Base-by-base conservation (phyloP, 2,888 invertebrate genomes). In the Oscheius sp. region DNA sequence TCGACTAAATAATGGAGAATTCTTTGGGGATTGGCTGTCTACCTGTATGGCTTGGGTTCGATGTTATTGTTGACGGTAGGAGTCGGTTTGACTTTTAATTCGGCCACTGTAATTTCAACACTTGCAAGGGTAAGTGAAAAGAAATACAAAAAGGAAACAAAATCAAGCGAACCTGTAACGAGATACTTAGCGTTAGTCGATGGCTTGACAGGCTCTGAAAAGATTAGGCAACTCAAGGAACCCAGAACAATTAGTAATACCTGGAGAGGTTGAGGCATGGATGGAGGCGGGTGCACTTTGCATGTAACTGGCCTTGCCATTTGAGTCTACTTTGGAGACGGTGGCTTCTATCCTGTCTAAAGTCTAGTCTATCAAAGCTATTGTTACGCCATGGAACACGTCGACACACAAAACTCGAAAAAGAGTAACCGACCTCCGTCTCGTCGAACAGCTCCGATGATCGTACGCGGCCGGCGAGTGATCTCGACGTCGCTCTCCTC, bases 401-500 rank as follows among this genome's bases (percentile, higher is more conserved):
- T 13, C 18, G 5, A 49, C n/a, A n/a, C 13, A 7, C 18, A 13
- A 18, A 16, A 5, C 3, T 5, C 49, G 18, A 45, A 29, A 66
- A 0, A 27, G n/a, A 53, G 55, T 7, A 25, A 66, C 77, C 59
- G 27, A 78, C 77, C 80, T 72, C 80, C 80, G 43, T 78, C 80
- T 59, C 76, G 64, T 49, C 78, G n/a, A 9, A 80, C 76, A 18
- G 76, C 74, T 23, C 76, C 71, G 45, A 80, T 80, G 21, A 78
- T 75, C n/a, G 75, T 29, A 27, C 75, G 66, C 2, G 78, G 77
- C 16, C 75, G 27, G 9, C 71, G 35, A n/a, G 25, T 73, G 25
- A 73, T 73, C 70, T 78, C 78, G 16, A 76, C 76, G 27, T 79
- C 82, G 46, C 74, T 71, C 52, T 80, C 82, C 46, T 79, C 79